Base-by-base conservation (phyloP, 2,888 invertebrate species). In the Lysandra coridon region DNA sequence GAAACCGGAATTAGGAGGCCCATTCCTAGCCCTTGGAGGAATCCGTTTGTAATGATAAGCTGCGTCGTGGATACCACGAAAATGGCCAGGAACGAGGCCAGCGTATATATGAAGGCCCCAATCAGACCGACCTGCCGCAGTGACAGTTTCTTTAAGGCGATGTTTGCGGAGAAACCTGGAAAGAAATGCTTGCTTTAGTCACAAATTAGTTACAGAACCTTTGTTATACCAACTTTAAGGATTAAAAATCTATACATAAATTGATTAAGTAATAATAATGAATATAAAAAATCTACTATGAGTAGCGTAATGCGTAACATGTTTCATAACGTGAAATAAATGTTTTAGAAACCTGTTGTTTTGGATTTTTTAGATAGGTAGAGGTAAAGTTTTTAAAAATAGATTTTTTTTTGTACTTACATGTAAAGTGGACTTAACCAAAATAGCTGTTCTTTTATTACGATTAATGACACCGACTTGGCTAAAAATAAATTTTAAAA, bases 1-100 rank as follows among this genome's bases (percentile, higher is more conserved):
- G 96, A 95, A 64, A 97, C 95, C n/a, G 97, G 97, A 83, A 97
- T 94, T 84, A 97, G 96, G 4, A 97, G 87, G 0, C 97, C 97
- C 87, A 97, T 95, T 79, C 97, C 97, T 40, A 94, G 84, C 84
- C 96, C 96, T 90, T 96, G 96, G 6, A 96, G 87, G 81, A 97
- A 88, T 80, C 96, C 96, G 89, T 96, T 97, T 37, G 96, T 95
- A 80, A 96, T 85, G 73, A 96, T 94, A 84, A 97, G 89, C 83
- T 97, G 96, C 79, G 95, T 91, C 69, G 97, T 95, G 14, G 95
- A 95, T 1, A 90, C 94, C 0, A 96, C 96, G 84, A 97, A 97
- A 80, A 96, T 95, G 30, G 96, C 95, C 80, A 96, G 85, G 62
- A 96, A 94, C 79, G 96, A 95, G 60, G 97, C 96, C 53, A 95